These are phyloP conservation scores for Steromphala cineraria DNA, from an alignment of 2,888 invertebrate species.

Conservation along the genomic window DNA sequence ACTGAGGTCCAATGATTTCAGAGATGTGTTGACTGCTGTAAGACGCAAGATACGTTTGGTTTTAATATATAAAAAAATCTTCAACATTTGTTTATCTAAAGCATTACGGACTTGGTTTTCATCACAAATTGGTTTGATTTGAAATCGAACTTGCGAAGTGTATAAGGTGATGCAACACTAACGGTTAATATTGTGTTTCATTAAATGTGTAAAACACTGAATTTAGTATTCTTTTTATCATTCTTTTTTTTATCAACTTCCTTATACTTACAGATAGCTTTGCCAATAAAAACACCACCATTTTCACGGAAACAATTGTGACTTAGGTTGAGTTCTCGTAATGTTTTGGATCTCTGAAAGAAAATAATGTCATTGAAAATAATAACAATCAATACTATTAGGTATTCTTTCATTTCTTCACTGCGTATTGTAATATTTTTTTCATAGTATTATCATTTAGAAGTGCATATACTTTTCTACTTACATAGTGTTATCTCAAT, in stretches of 20 bases:
- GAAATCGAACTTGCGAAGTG: too few relatives aligned
- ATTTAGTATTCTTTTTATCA: too few relatives aligned
- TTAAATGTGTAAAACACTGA: too few relatives aligned
- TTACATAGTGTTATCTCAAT: too few relatives aligned
- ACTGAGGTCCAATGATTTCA: slow-evolving; percentile 54
- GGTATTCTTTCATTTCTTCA: background rate
- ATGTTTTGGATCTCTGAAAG: slow-evolving; percentile 32
- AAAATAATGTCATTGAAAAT: background rate
- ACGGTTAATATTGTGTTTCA: too few relatives aligned
- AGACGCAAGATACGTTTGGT: background rate
- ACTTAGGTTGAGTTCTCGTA: slow-evolving; percentile 42
- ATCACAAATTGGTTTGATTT: too few relatives aligned
- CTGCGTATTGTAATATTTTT: background rate
- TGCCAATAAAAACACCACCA: slow-evolving; percentile 51
- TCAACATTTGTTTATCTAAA: too few relatives aligned
- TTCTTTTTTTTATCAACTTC: too few relatives aligned
- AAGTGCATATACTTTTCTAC: too few relatives aligned
- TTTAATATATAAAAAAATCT: background rate
- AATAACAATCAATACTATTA: background rate
- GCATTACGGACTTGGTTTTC: too few relatives aligned
- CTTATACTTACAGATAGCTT: slow-evolving; percentile 49
- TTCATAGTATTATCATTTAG: too few relatives aligned
- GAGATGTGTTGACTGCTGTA: slow-evolving; percentile 45
- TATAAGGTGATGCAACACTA: too few relatives aligned
- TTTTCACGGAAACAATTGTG: slow-evolving; percentile 56